A percentile compares a stretch with the other conserved stretches of the same genome.
Conservation (phyloP, 2,888 invertebrate genomes). For the Ichneumoninae sp. region DNA sequence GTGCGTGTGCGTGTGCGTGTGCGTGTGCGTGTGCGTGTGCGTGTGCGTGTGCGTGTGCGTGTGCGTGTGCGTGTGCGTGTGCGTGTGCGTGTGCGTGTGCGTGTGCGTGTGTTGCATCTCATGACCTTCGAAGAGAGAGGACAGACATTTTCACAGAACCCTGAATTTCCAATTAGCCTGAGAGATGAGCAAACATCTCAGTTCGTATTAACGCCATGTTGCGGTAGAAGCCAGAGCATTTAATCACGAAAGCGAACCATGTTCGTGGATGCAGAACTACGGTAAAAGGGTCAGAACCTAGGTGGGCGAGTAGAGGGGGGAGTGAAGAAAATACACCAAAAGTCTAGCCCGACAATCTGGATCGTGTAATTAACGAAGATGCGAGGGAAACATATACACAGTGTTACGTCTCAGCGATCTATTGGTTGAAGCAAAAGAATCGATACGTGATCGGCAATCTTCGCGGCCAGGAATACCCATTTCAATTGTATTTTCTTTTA, state of each 20-base stretch:
- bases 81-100: too few relatives aligned
- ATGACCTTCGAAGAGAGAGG: too few relatives aligned
- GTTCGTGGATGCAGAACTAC: constrained; percentile 6
- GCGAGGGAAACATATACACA: not conserved
- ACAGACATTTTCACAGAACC: too few relatives aligned
- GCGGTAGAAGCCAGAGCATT: not conserved
- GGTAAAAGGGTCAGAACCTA: not conserved
- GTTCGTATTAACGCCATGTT: constrained; percentile 8
- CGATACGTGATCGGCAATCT: not conserved
- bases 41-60: too few relatives aligned
- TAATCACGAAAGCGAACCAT: constrained; percentile 6
- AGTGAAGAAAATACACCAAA: not conserved
- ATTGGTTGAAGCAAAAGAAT: too few relatives aligned
- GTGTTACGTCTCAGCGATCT: too few relatives aligned
- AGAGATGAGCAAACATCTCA: not conserved
- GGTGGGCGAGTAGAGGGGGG: not conserved
- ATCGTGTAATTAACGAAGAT: constrained; percentile 29
- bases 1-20: too few relatives aligned
- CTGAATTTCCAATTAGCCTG: too few relatives aligned
- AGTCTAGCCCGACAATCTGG: too few relatives aligned
- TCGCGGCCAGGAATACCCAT: not conserved
- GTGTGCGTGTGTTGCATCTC: too few relatives aligned
- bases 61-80: too few relatives aligned
- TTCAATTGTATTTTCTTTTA: constrained; percentile 2
- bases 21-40: too few relatives aligned